These are phyloP conservation scores for Corapipo altera DNA, from an alignment of 2,113 vertebrate genomes.

Conservation along the genomic window DNA sequence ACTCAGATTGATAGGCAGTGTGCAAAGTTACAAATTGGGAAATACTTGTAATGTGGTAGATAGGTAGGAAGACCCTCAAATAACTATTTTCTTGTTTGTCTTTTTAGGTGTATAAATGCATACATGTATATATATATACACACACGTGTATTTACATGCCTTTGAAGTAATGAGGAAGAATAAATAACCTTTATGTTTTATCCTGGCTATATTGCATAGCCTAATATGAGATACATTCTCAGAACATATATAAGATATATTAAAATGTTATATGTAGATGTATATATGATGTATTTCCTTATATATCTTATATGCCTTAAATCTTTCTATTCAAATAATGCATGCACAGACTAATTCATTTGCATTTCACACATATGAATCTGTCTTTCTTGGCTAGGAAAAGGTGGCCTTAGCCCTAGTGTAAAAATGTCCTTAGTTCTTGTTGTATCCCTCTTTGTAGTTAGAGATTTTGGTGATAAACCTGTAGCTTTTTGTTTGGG, in stretches of 20 bases:
- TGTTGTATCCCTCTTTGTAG: background rate
- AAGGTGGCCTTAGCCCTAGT: background rate
- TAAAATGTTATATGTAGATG: background rate
- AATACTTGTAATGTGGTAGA: background rate
- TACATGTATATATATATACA: background rate
- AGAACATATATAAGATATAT: background rate
- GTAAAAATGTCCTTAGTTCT: background rate
- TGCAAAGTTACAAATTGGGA: background rate
- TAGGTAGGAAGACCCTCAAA: background rate
- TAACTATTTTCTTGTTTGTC: background rate
- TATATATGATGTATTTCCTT: background rate
- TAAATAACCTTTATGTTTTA: background rate
- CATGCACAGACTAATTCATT: background rate
- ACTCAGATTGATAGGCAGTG: background rate
- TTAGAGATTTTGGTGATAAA: background rate
- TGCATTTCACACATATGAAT: background rate
- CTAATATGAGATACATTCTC: background rate
- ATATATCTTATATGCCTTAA: background rate
- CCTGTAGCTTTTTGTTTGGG: background rate
- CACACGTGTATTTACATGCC: fast-evolving
- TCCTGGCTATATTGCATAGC: background rate
- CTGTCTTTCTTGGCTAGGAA: background rate
- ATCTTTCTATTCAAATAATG: background rate
- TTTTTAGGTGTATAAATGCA: background rate
- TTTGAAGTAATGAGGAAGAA: background rate